Conservation (phyloP, 1,140 invertebrate species). For the Teleopsis dalmanni region DNA sequence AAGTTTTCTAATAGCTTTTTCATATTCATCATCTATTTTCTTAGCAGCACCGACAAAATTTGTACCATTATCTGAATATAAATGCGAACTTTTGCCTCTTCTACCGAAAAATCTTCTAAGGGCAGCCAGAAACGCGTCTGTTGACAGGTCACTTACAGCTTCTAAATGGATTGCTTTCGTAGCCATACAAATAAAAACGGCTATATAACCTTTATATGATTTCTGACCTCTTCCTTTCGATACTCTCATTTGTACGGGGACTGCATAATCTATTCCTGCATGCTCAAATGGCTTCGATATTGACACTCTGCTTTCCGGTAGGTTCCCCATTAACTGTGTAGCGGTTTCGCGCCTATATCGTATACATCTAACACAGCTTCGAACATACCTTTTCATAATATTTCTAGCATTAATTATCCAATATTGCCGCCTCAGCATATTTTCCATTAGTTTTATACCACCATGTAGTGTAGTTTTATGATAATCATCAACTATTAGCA, state of each 20-base stretch:
- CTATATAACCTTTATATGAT: conserved; percentile 19
- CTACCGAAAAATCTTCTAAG: conserved; percentile 29
- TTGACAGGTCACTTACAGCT: conserved; percentile 30
- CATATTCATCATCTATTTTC: too few species aligned
- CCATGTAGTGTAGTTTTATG: conserved; percentile 22
- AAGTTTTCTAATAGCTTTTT: too few species aligned
- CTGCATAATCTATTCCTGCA: not conserved
- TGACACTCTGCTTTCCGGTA: not conserved
- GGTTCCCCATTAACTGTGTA: not conserved
- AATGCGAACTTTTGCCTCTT: conserved; percentile 18
- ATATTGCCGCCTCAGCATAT: too few species aligned
- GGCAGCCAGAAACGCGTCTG: conserved; percentile 30
- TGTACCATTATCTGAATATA: conserved; percentile 30
- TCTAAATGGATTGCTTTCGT: conserved; percentile 42
- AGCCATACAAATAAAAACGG: conserved; percentile 24
- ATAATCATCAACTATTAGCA: conserved; percentile 19
- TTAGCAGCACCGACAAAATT: conserved; percentile 30
- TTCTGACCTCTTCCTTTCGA: not conserved
- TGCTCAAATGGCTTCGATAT: not conserved
- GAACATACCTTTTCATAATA: too few species aligned
- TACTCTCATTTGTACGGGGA: not conserved
- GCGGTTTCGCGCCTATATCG: too few species aligned
- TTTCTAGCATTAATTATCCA: too few species aligned
- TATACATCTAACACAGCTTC: too few species aligned
- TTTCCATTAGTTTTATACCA: too few species aligned